phyloP scores from a whole-genome alignment of 2,113 vertebrate species.

The Mystacornis crossleyi region DNA sequence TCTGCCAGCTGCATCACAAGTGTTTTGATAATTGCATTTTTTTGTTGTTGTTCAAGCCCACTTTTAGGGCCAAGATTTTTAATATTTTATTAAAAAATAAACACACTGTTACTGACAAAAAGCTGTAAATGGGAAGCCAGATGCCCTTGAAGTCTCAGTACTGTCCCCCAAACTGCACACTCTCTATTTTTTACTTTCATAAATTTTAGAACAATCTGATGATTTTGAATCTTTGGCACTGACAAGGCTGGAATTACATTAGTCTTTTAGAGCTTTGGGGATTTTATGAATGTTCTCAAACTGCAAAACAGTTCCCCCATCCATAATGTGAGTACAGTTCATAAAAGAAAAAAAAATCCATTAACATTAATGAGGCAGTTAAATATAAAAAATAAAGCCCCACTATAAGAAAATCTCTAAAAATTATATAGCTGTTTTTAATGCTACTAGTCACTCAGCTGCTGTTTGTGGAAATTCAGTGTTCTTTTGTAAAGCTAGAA shows the following conservation, averaged over 20 bases:
- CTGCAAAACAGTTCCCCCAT: not conserved
- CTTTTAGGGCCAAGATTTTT: not conserved
- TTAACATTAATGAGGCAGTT: constrained; percentile 29
- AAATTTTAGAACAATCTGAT: constrained; percentile 13
- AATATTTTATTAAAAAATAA: not conserved
- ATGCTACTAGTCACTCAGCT: not conserved
- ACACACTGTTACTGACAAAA: not conserved
- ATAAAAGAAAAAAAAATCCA: not conserved
- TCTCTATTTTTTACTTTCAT: not conserved
- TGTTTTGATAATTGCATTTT: not conserved
- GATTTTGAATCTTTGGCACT: not conserved
- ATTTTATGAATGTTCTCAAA: constrained; percentile 3
- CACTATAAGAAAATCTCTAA: not conserved
- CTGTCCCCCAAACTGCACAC: not conserved
- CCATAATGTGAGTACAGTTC: not conserved
- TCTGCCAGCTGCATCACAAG: not conserved
- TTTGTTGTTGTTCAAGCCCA: not conserved
- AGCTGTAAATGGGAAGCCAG: not conserved
- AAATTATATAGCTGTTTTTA: not conserved
- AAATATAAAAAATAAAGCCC: not conserved
- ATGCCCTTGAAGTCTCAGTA: not conserved
- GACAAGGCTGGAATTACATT: not conserved
- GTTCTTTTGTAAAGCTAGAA: not conserved
- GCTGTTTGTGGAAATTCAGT: not conserved
- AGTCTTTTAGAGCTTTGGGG: not conserved